Base-by-base conservation (phyloP, 2,113 vertebrate species). In the Pomatostomus ruficeps region DNA sequence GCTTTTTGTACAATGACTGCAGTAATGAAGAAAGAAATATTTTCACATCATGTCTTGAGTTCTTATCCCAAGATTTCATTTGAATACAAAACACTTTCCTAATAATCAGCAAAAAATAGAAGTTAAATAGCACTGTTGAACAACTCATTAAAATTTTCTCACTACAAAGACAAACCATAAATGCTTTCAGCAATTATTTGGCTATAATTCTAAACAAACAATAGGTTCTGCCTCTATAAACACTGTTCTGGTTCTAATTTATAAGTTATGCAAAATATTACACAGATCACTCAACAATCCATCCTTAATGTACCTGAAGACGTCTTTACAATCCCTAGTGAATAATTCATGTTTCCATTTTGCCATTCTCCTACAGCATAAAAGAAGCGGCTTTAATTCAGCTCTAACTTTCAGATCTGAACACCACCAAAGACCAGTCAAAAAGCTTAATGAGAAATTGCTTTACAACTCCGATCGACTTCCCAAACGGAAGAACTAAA, bases 141-240 rank as follows among this genome's bases (percentile, higher is more conserved):
- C 8, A 29, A 55, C 43, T 82, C 36, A 85, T 89, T 85, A 85
- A 19, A 31, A 18, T 71, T 65, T 71, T 67, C 54, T 49, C 28
- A 46, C 29, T 51, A 79, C 48, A 49, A 85, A 92, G 12, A 46
- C 70, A 95, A 80, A 70, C 14, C 22, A 42, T 6, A 12, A 88
- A 89, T 25, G 14, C 52, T 22, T 85, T 86, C 71, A 77, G 57
- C 57, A 82, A 72, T 92, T 87, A 82, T 76, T 88, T 89, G 48
- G 28, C 66, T 77, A 23, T 91, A 89, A 77, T 80, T 80, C 86
- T 83, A 89, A 96, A 76, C n/a, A 91, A 95, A 73, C 61, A 85
- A n/a, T 45, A 67, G 7, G 31, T 57, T 79, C 66, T 68, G 18
- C 36, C 52, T 86, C 82, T 81, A 16, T 55, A 88, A 95, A 80